Evolutionary conservation across 2,888 invertebrate species (phyloP).

Genomic region (Agrochola circellaris): DNA sequence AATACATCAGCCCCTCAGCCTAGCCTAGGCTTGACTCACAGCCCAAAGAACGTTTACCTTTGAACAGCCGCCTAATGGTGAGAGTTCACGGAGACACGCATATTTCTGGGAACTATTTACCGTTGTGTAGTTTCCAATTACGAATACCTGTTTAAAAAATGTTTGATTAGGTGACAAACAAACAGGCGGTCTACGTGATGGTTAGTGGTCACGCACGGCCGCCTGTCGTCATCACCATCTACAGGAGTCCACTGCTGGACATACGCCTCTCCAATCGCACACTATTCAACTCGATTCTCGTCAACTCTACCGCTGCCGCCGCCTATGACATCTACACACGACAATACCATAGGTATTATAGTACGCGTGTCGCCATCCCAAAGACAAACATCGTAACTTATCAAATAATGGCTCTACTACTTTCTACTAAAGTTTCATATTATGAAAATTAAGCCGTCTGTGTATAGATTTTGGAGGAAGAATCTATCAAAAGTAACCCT

Average conservation of each 20-base stretch:
- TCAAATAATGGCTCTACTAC: not conserved
- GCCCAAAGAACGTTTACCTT: slow-evolving; percentile 58
- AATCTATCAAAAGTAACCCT: not conserved
- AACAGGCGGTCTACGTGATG: not conserved
- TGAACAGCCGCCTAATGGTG: slow-evolving; percentile 51
- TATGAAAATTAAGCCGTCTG: not conserved
- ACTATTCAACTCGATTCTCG: not conserved
- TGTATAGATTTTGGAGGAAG: too few relatives aligned
- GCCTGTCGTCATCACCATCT: not conserved
- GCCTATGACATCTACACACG: not conserved
- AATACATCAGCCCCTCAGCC: slow-evolving; percentile 24
- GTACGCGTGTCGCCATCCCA: not conserved
- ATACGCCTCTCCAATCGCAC: not conserved
- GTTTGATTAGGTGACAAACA: slow-evolving; percentile 8
- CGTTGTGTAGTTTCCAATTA: slow-evolving; percentile 23
- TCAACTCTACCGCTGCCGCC: not conserved
- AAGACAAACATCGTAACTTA: not conserved
- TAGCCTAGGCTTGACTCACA: slow-evolving; percentile 61
- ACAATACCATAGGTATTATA: not conserved
- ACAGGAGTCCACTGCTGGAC: not conserved
- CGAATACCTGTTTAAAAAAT: slow-evolving; percentile 1
- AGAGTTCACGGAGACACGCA: slow-evolving; percentile 53
- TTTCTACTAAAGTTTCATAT: not conserved
- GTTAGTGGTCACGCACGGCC: not conserved
- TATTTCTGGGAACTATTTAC: slow-evolving; percentile 47